Evolutionary conservation across 53 echinoderm and acorn worm genomes (phyloP).

Genomic region (Astropecten irregularis): DNA sequence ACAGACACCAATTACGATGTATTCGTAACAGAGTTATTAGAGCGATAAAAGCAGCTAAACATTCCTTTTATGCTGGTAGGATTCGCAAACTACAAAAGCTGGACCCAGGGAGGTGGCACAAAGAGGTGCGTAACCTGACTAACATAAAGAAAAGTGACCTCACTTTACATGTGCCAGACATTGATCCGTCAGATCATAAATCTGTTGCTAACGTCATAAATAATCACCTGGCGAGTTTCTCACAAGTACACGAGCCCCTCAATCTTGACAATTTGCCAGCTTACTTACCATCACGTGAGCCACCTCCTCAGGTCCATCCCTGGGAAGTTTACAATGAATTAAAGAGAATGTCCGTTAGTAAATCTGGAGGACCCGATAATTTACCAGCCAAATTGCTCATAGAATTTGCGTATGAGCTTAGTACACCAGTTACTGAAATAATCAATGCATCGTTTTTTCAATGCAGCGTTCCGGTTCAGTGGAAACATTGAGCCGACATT

Average conservation of each 20-base stretch:
- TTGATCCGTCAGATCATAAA: slow-evolving; percentile 16
- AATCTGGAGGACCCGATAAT: slow-evolving; percentile 29
- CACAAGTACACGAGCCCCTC: slow-evolving; percentile 13
- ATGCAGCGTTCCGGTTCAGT: background rate
- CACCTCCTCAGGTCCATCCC: background rate
- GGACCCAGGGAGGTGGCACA: slow-evolving; percentile 16
- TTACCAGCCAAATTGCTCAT: slow-evolving; percentile 20
- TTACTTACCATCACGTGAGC: too few relatives aligned
- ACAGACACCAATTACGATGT: background rate
- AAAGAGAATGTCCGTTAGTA: background rate
- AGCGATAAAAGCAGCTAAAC: background rate
- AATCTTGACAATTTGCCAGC: background rate
- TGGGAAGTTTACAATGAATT: slow-evolving; percentile 14
- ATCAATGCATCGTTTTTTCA: background rate
- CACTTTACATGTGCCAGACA: background rate
- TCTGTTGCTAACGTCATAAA: slow-evolving; percentile 7
- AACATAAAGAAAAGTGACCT: slow-evolving; percentile 16
- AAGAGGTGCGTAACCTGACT: slow-evolving; percentile 1
- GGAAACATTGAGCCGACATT: background rate
- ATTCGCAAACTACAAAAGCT: slow-evolving; percentile 5
- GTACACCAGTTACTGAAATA: slow-evolving; percentile 40
- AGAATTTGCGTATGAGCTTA: slow-evolving; percentile 48
- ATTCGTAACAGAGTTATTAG: background rate
- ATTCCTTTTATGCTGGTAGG: slow-evolving; percentile 12
- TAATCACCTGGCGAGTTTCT: slow-evolving; percentile 33